phyloP scores from a whole-genome alignment of 2,113 vertebrate genomes.

The Regulus satrapa region DNA sequence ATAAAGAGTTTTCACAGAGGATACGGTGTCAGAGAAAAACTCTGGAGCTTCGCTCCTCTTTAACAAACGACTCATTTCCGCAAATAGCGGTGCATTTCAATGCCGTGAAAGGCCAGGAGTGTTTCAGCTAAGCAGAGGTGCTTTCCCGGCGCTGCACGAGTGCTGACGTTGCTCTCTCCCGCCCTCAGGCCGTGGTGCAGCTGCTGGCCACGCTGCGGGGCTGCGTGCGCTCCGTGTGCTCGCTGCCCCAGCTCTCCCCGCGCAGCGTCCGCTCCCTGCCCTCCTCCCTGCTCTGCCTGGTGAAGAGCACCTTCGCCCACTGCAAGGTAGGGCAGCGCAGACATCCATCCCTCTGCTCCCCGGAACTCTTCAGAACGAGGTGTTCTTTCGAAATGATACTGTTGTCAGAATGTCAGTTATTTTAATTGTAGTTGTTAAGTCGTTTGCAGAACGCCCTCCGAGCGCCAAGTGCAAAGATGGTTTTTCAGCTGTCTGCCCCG shows the following conservation, averaged over 20 bases:
- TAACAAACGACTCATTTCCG: not conserved
- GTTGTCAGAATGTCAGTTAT: accelerated
- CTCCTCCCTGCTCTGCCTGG: slow-evolving; percentile 77
- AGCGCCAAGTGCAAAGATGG: not conserved
- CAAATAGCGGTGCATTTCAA: not conserved
- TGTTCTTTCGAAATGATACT: not conserved
- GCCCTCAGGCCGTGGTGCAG: slow-evolving; percentile 79
- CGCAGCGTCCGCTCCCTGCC: slow-evolving; percentile 82
- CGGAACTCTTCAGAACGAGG: not conserved
- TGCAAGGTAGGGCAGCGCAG: slow-evolving; percentile 81
- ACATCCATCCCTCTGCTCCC: too few relatives aligned
- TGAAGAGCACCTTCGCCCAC: slow-evolving; percentile 86
- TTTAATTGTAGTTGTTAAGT: not conserved
- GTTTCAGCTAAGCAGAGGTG: not conserved
- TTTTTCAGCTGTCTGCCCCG: not conserved
- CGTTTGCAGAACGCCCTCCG: not conserved
- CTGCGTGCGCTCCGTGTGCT: slow-evolving; percentile 79
- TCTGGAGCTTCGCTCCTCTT: not conserved
- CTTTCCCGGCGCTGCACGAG: not conserved
- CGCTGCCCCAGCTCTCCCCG: slow-evolving; percentile 73
- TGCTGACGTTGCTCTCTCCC: not conserved
- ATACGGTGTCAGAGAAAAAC: accelerated
- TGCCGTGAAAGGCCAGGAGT: not conserved
- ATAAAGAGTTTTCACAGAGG: not conserved
- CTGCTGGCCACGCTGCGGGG: slow-evolving; percentile 77